Evolutionary conservation across 2,888 invertebrate genomes (phyloP), one percentile per base, ranked within the genome.

Genomic region (Leucoma salicis): DNA sequence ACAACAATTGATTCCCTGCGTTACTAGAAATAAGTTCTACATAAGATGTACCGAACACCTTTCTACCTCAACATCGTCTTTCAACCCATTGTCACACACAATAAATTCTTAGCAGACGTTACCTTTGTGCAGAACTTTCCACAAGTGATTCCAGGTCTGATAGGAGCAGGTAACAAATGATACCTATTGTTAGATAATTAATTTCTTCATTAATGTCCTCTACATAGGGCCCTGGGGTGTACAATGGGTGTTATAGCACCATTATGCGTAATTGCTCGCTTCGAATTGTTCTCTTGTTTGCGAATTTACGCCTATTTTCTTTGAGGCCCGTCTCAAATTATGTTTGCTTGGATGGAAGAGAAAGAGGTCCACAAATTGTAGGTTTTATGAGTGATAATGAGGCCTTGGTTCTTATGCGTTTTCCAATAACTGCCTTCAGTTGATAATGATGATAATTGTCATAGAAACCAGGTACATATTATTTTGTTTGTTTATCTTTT

Each of bases 161-260:
- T 78, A 74, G 65, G 48, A 70, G 57, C 72, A 78, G 77, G 78
- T 78, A 77, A 79, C 78, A 69, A 72, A 78, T 77, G 67, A 67
- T 42, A 42, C 73, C 68, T 64, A 75, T 85, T 86, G 82, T 86
- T 71, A 64, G 60, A 74, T 81, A 83, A 85, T 85, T 85, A 84
- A 85, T 86, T 74, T 70, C 66, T 70, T 71, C 78, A 77, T 80
- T 83, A 81, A 69, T 72, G 79, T 78, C 80, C 62, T 69, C 58
- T 67, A 64, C 78, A 76, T 69, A 50, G 42, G 42, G 38, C 41
- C 43, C 46, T 42, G 31, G 46, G 50, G 54, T 42, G 49, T 59
- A 52, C 52, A 56, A 57, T 57, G 28, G 57, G 49, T 53, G 50
- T 46, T 42, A 46, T 55, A 66, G 56, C 48, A 53, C 36, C 46